phyloP scores from a whole-genome alignment of 2,888 invertebrate genomes.

The Sarcophaga subvicina region DNA sequence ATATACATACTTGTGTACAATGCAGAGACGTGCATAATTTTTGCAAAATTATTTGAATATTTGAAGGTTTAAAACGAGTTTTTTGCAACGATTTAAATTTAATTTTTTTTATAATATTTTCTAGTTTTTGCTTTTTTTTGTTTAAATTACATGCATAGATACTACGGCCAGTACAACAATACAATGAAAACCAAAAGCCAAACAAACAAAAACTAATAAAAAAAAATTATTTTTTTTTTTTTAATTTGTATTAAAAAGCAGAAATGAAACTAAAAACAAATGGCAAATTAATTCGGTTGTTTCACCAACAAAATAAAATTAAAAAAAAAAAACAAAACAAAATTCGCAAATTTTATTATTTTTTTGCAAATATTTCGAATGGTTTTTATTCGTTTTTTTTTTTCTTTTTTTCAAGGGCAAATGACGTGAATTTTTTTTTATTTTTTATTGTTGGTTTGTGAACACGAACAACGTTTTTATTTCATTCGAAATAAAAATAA shows the following conservation, averaged over 20 bases:
- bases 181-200: constrained; percentile 20
- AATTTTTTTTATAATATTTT: constrained; percentile 8
- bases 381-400: constrained; percentile 4
- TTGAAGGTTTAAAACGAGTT: constrained; percentile 74
- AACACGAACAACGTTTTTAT: constrained; percentile 21
- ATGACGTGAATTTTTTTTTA: constrained; percentile 53
- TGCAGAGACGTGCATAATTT: constrained; percentile 75
- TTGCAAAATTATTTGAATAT: constrained; percentile 77
- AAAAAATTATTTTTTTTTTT: neutral
- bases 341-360: constrained; percentile 36
- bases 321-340: constrained; percentile 33
- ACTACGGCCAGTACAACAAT: constrained; percentile 15
- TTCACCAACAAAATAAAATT: constrained; percentile 23
- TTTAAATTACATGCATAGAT: constrained; percentile 76
- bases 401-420: constrained; percentile 62
- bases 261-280: constrained; percentile 45
- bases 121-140: constrained; percentile 9
- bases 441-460: constrained; percentile 28
- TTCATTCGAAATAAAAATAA: constrained; percentile 40
- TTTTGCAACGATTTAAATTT: constrained; percentile 37
- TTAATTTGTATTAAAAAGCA: neutral
- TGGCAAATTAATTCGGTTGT: constrained; percentile 65
- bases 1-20: neutral
- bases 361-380: constrained; percentile 62
- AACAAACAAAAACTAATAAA: constrained; percentile 50